These are phyloP conservation scores for Chaetorhynchus papuensis DNA, from an alignment of 2,113 vertebrate genomes.

Conservation along the genomic window DNA sequence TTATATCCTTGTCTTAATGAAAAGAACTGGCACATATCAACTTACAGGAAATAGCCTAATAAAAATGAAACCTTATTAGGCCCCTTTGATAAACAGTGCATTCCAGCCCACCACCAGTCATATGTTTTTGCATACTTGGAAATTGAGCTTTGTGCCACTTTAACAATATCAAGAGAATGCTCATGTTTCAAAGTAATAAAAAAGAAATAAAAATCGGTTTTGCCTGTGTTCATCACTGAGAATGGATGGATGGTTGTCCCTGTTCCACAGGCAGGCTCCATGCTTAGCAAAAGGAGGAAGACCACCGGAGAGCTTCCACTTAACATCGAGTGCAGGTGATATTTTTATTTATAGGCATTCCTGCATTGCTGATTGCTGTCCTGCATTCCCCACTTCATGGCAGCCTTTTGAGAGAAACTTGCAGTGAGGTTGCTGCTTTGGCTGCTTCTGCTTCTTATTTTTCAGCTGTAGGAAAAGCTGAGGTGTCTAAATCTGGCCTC, in stretches of 20 bases:
- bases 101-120: constrained; percentile 56
- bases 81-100: constrained; percentile 59
- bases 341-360: background rate
- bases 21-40: constrained; percentile 43
- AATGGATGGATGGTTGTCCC: background rate
- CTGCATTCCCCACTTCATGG: background rate
- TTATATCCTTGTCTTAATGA: constrained; percentile 55
- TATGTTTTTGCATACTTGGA: constrained; percentile 57
- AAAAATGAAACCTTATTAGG: constrained; percentile 58
- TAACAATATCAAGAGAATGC: constrained; percentile 1
- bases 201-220: constrained; percentile 17
- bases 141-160: constrained; percentile 26
- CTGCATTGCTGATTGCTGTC: background rate
- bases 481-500: background rate
- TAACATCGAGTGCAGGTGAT: background rate
- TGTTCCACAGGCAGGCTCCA: rapidly evolving
- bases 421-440: background rate
- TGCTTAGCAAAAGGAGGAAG: background rate
- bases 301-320: background rate
- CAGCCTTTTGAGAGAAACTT: background rate
- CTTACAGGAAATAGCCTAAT: constrained; percentile 60
- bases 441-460: background rate
- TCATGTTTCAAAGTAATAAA: constrained; percentile 48
- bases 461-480: background rate
- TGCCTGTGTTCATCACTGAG: background rate